Base-by-base conservation (phyloP, 2,113 vertebrate genomes). In the Ophthalmolycus amberensis region DNA sequence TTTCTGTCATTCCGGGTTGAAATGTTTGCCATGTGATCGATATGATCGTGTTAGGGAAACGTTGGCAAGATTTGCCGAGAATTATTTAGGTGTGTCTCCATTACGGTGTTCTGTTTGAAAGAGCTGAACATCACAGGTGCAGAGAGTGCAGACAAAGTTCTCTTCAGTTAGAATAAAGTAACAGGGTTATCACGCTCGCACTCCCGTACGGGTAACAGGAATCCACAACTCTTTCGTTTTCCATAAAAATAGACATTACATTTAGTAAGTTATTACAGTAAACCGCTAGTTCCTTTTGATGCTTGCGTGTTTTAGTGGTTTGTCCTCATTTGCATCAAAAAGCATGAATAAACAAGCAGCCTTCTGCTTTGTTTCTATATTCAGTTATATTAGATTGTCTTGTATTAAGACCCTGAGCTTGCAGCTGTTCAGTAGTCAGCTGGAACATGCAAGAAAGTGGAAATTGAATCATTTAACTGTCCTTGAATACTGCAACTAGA, bases 1-100 rank as follows among this genome's bases (percentile, higher is more conserved):
- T 44, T n/a, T 56, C 72, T 75, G 76, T 88, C 75, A 56, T 48
- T 78, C 62, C 11, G 7, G 70, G 84, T 88, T 78, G 86, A 92
- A 87, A 68, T 84, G 77, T 90, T 93, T 89, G 91, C 87, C 80
- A 76, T 79, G 20, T 77, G 86, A 91, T 92, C 89, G 85, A 92
- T 91, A 82, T 88, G 77, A 82, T 89, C 80, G 37, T 75, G 79
- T 90, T 77, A 70, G 84, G 40, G 75, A 75, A 85, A 79, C 1
- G 60, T 62, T 66, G 70, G 77, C 71, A 79, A 44, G 79, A 78
- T 92, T 92, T 86, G 87, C 85, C 65, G 80, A 88, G 88, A 88
- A 73, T 84, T 32, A 68, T 87, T 85, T 76, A 29, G 44, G 44
- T 12, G 58, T 25, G 46, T 80, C 83, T 82, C 81, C 65, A n/a